Evolutionary conservation across 2,797 vertebrate species (phyloP).

Genomic region (Dipus sagitta): DNA sequence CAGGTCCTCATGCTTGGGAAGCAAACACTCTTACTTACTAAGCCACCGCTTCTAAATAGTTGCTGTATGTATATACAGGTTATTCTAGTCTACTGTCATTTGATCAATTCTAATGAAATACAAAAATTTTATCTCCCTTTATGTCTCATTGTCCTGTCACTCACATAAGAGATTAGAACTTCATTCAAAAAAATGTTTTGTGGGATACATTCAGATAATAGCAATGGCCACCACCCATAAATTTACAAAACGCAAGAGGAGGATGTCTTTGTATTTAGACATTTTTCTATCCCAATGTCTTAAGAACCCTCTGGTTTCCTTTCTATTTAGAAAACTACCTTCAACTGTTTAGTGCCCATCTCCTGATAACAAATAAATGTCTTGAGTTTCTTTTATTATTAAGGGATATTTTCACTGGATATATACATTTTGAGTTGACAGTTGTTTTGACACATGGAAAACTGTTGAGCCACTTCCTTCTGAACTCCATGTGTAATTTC

Average conservation of each 20-base stretch:
- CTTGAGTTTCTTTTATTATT: conserved; percentile 7
- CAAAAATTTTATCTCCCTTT: background rate
- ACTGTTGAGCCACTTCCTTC: background rate
- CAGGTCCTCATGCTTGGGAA: no score
- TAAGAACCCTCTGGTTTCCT: background rate
- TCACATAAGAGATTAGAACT: background rate
- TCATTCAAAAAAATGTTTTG: background rate
- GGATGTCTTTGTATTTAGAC: background rate
- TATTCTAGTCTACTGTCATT: background rate
- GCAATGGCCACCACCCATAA: conserved; percentile 18
- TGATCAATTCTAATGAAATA: conserved; percentile 11
- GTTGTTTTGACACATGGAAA: conserved; percentile 25
- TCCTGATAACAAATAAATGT: background rate
- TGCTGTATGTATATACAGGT: background rate
- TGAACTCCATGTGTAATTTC: background rate
- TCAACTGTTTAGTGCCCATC: background rate
- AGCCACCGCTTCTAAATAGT: background rate
- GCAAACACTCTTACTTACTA: no score
- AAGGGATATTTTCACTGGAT: conserved; percentile 52
- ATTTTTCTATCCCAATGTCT: background rate
- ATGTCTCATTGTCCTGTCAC: background rate
- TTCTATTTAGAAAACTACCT: no score
- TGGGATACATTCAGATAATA: background rate
- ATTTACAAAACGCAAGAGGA: conserved; percentile 28
- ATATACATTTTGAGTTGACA: background rate